phyloP scores from a whole-genome alignment of 1,140 invertebrate genomes.

The Drosophila ohnishii region DNA sequence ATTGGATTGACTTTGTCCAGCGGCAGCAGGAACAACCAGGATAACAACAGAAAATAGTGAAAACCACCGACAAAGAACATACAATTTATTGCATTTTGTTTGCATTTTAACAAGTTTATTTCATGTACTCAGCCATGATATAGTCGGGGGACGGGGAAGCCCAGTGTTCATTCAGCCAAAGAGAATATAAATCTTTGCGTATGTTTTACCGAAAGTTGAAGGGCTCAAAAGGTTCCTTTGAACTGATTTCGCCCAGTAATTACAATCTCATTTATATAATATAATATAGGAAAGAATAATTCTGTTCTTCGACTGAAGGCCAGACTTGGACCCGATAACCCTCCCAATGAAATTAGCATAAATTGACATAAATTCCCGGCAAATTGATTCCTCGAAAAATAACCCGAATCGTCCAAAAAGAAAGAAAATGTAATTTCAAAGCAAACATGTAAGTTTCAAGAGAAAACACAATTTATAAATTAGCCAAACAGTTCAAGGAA shows the following conservation, averaged over 20 bases:
- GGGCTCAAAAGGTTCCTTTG: constrained; percentile 2
- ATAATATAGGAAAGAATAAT: neutral
- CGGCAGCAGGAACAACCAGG: constrained; percentile 23
- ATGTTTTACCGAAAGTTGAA: neutral
- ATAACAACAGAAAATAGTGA: constrained; percentile 44
- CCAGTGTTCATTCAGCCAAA: neutral
- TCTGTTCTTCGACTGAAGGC: constrained; percentile 5
- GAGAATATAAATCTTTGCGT: neutral
- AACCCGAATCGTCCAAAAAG: neutral
- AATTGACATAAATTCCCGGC: constrained; percentile 27
- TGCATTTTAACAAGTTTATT: constrained; percentile 74
- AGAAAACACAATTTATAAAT: constrained; percentile 77
- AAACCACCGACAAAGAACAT: constrained; percentile 42
- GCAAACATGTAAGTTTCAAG: constrained; percentile 44
- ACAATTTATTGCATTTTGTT: constrained; percentile 76
- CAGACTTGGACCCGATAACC: neutral
- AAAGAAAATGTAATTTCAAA: constrained; percentile 51
- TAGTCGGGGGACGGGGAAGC: neutral
- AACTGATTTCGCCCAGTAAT: constrained; percentile 20
- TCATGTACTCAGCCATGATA: constrained; percentile 29
- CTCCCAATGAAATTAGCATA: constrained; percentile 34
- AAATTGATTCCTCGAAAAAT: constrained; percentile 32
- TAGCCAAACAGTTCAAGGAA: constrained; percentile 37
- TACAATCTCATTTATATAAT: constrained; percentile 27
- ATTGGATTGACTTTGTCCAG: constrained; percentile 62